These are phyloP conservation scores for Macroramphosus scolopax DNA, from an alignment of 2,797 vertebrate species.

Conservation along the genomic window DNA sequence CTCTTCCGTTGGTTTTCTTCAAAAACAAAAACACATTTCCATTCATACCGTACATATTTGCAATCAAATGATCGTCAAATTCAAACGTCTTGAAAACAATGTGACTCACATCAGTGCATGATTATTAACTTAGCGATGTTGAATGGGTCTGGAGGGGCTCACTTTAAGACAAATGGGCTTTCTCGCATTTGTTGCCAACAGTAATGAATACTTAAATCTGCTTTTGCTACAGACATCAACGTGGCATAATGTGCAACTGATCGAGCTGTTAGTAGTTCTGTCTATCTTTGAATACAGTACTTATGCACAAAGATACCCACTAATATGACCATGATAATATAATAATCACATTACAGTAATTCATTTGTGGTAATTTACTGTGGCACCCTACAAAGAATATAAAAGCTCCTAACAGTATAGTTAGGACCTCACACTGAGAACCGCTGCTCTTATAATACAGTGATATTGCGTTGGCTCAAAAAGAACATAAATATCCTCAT, in stretches of 20 bases:
- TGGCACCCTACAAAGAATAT: slow-evolving; percentile 20
- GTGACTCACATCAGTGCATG: slow-evolving; percentile 57
- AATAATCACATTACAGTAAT: slow-evolving; percentile 48
- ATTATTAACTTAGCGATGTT: slow-evolving; percentile 61
- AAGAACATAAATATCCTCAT: slow-evolving; percentile 36
- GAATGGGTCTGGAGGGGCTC: slow-evolving; percentile 49
- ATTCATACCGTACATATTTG: slow-evolving; percentile 38
- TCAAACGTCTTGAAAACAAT: slow-evolving; percentile 50
- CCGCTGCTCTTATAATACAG: slow-evolving; percentile 7
- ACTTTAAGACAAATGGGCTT: slow-evolving; percentile 59
- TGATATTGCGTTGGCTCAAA: slow-evolving; percentile 11
- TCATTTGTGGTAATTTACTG: slow-evolving; percentile 47
- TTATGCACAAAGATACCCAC: slow-evolving; percentile 29
- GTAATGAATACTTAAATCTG: slow-evolving; percentile 55
- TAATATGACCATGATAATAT: slow-evolving; percentile 38
- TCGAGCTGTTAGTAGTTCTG: slow-evolving; percentile 45
- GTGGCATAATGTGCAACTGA: slow-evolving; percentile 38
- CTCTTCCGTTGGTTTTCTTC: slow-evolving; percentile 34
- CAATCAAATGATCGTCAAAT: slow-evolving; percentile 50
- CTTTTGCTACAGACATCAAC: slow-evolving; percentile 57
- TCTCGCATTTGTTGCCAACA: slow-evolving; percentile 49
- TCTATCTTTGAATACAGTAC: slow-evolving; percentile 32
- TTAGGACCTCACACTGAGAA: slow-evolving; percentile 19
- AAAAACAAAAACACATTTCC: slow-evolving; percentile 38
- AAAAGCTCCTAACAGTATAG: slow-evolving; percentile 15